These are phyloP conservation scores for Chiroxiphia lanceolata DNA, from an alignment of 2,797 vertebrate genomes.

Conservation along the genomic window DNA sequence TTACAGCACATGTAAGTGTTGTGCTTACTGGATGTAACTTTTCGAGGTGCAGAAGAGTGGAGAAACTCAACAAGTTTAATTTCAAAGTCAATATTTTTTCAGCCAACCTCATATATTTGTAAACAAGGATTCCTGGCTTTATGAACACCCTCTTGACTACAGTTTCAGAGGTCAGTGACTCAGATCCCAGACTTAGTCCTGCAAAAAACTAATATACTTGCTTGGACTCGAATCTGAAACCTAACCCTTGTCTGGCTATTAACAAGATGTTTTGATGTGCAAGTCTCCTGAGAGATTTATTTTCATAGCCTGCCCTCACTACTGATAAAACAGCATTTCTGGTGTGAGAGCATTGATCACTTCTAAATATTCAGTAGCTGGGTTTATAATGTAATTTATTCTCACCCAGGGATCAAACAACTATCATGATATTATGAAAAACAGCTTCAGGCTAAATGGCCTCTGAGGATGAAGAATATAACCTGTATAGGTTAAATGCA, in stretches of 20 bases:
- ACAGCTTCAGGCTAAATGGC: background rate
- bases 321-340: background rate
- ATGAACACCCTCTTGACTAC: background rate
- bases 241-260: background rate
- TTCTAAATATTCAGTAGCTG: background rate
- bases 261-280: background rate
- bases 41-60: background rate
- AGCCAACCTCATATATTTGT: background rate
- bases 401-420: background rate
- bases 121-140: background rate
- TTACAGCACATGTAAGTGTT: background rate
- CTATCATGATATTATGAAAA: background rate
- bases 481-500: background rate
- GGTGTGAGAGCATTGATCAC: background rate
- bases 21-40: background rate
- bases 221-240: slow-evolving; percentile 13
- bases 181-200: background rate
- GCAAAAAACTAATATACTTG: background rate
- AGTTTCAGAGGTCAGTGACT: background rate
- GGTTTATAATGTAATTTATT: background rate
- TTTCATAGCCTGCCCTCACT: background rate
- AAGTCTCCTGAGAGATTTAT: background rate
- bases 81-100: background rate
- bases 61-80: background rate
- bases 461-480: background rate